These are phyloP conservation scores for Schizotus pectinicornis DNA, from an alignment of 2,888 invertebrate species.

Conservation along the genomic window DNA sequence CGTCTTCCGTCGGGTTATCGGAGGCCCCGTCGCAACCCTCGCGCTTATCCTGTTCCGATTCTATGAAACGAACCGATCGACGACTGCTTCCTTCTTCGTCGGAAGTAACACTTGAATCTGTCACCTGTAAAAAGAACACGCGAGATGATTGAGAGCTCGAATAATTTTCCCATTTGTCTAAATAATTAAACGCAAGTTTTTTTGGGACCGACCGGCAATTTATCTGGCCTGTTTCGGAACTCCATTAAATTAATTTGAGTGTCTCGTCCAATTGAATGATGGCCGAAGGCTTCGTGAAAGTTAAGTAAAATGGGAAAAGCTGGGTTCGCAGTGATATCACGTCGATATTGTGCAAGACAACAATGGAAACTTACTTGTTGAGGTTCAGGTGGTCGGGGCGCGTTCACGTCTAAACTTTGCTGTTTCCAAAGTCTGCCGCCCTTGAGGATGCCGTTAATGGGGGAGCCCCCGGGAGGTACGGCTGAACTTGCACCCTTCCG, in stretches of 20 bases:
- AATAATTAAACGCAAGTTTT: background rate
- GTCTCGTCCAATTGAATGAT: too few relatives aligned
- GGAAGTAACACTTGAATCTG: conserved; percentile 49
- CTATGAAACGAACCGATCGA: conserved; percentile 72
- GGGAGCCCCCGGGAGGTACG: conserved; percentile 60
- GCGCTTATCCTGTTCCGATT: conserved; percentile 54
- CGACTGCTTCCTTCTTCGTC: conserved; percentile 66
- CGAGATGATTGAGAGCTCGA: background rate
- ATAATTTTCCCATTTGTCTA: background rate
- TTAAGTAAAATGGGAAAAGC: too few relatives aligned
- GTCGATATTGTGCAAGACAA: too few relatives aligned
- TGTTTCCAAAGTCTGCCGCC: conserved; percentile 78
- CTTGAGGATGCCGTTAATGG: conserved; percentile 77
- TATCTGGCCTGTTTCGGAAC: too few relatives aligned
- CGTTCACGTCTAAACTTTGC: conserved; percentile 41
- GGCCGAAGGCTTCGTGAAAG: too few relatives aligned
- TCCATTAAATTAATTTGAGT: too few relatives aligned
- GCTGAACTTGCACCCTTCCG: conserved; percentile 26
- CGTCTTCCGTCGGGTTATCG: conserved; percentile 49
- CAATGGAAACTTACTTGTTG: conserved; percentile 30
- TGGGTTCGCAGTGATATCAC: too few relatives aligned
- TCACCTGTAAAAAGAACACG: conserved; percentile 39
- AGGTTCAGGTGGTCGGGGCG: conserved; percentile 25
- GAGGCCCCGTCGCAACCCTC: conserved; percentile 58
- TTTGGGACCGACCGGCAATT: too few relatives aligned